These are phyloP conservation scores for Heteractis magnifica DNA, from an alignment of 92 coral and sea anemone genomes.

Conservation along the genomic window DNA sequence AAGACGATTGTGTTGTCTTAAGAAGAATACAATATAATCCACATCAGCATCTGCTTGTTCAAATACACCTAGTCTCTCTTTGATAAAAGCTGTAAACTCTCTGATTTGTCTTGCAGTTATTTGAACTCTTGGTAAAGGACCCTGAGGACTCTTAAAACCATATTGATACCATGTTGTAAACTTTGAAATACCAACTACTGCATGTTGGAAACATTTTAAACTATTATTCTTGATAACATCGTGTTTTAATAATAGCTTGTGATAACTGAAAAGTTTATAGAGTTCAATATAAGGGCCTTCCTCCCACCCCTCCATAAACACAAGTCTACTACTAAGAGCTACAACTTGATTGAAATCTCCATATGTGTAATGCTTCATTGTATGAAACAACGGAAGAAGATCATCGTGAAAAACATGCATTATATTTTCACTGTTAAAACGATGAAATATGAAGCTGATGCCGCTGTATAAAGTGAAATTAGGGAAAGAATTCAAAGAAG, in stretches of 20 bases:
- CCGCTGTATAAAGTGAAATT: conserved; percentile 68
- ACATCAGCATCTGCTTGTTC: conserved; percentile 17
- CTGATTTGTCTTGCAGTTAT: conserved; percentile 52
- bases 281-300: conserved; percentile 70
- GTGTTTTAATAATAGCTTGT: conserved; percentile 40
- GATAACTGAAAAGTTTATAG: conserved; percentile 72
- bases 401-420: conserved; percentile 98
- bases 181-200: conserved; percentile 82
- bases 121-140: conserved; percentile 59
- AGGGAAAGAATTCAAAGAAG: conserved; percentile 43
- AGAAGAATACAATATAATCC: conserved; percentile 53
- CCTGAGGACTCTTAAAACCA: conserved; percentile 86
- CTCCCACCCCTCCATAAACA: conserved; percentile 89
- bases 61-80: conserved; percentile 49
- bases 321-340: conserved; percentile 57
- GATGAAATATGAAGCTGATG: conserved; percentile 76
- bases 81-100: conserved; percentile 70
- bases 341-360: conserved; percentile 3
- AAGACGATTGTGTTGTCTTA: conserved; percentile 78
- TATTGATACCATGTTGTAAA: conserved; percentile 95
- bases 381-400: conserved; percentile 81
- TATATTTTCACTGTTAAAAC: conserved; percentile 85
- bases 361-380: conserved; percentile 65
- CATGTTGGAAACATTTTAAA: conserved; percentile 80
- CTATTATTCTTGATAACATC: conserved; percentile 35